Conservation (phyloP, 2,113 vertebrate genomes). For the Ameiurus melas region DNA sequence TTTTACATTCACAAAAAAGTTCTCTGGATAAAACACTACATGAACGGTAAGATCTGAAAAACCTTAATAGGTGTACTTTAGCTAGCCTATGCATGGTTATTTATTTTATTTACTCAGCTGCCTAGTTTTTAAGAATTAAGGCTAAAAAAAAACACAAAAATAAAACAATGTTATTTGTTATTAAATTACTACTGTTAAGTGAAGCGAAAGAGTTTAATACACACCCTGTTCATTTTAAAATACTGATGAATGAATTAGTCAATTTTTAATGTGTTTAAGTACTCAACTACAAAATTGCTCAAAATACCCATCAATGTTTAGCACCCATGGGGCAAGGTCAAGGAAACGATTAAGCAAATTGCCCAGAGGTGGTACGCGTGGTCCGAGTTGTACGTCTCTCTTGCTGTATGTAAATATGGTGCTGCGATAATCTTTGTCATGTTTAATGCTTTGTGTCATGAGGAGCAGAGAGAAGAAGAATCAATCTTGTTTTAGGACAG, state of each 20-base stretch:
- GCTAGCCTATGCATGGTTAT: too few species aligned
- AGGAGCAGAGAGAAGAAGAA: conserved; percentile 2
- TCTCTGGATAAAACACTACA: too few species aligned
- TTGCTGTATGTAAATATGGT: neutral
- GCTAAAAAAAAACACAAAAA: too few species aligned
- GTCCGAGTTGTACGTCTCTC: neutral
- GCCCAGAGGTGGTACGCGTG: neutral
- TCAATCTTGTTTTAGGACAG: neutral
- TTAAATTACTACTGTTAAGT: neutral
- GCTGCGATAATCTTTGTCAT: neutral
- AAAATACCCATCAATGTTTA: neutral
- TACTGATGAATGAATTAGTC: neutral
- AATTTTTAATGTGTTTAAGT: neutral
- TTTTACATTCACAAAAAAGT: too few species aligned
- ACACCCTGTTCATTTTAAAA: neutral
- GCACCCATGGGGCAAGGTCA: neutral
- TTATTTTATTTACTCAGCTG: neutral
- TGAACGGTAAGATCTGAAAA: too few species aligned
- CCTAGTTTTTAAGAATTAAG: neutral
- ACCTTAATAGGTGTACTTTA: too few species aligned
- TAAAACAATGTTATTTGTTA: too few species aligned
- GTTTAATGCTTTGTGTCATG: conserved; percentile 8
- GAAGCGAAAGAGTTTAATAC: neutral
- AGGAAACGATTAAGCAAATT: neutral
- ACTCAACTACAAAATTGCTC: neutral